Base-by-base conservation (phyloP, 2,797 vertebrate genomes). In the Neosilurus mollespiculum region DNA sequence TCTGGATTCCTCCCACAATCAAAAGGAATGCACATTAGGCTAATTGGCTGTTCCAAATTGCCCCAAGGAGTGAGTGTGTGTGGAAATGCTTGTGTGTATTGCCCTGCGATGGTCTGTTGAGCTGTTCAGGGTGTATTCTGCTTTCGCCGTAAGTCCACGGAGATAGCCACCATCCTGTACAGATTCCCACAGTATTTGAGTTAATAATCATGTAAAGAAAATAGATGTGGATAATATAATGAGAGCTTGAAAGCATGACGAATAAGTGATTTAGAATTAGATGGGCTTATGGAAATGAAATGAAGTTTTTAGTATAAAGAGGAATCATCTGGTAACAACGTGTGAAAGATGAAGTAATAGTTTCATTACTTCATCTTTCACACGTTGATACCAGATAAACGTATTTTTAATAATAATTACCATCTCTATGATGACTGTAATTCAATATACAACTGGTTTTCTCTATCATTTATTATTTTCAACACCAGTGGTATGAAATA, bases 381-480 rank as follows among this genome's bases (percentile, higher is more conserved):
- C n/a, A n/a, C n/a, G n/a, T n/a, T n/a, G n/a, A n/a, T n/a, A n/a
- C n/a, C n/a, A n/a, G n/a, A n/a, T n/a, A n/a, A n/a, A n/a, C n/a
- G n/a, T n/a, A n/a, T n/a, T n/a, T n/a, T n/a, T n/a, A n/a, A 72
- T 69, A 83, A 71, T 12, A 20, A 61, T 53, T 72, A 14, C 22
- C 49, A 72, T 59, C 37, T 76, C 62, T 49, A 51, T 53, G 54
- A 64, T 61, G 16, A 51, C 12, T 54, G 9, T 22, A 9, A 51
- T 70, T 10, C 61, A 18, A 10, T 12, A 43, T 16, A 16, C 14
- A 54, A 22, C 24, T 81, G 86, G 89, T 90, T 85, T 89, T 89
- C 75, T 81, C 86, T 37, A 20, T 20, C 69, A 18, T 67, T 58
- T 58, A 37, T 76, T 77, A 37, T 59, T 76, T 43, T n/a, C 20